These are phyloP conservation scores for Seriola dumerili DNA, from an alignment of 2,113 vertebrate species.

Conservation along the genomic window DNA sequence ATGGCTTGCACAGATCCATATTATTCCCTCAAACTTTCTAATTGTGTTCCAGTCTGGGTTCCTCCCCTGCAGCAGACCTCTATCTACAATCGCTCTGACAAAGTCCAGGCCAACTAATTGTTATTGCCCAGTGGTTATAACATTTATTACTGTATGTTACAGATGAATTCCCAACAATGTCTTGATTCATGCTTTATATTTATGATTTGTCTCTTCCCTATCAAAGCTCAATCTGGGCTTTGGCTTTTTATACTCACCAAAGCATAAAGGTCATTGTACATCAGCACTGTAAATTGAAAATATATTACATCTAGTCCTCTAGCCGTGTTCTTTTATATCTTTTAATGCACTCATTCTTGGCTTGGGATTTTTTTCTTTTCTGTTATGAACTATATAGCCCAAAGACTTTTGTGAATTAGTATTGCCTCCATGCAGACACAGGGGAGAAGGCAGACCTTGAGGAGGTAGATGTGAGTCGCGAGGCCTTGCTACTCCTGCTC, in stretches of 20 bases:
- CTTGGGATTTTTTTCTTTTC: slow-evolving; percentile 2
- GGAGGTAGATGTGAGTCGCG: slow-evolving; percentile 23
- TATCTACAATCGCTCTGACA: slow-evolving; percentile 6
- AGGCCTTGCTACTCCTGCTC: slow-evolving; percentile 40
- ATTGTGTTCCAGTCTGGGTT: slow-evolving; percentile 49
- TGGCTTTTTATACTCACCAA: background rate
- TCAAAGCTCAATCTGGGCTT: background rate
- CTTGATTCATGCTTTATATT: background rate
- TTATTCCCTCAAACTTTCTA: slow-evolving; percentile 57
- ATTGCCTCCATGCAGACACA: slow-evolving; percentile 12
- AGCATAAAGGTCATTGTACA: slow-evolving; percentile 1
- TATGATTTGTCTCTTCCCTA: background rate
- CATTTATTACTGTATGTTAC: background rate
- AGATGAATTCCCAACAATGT: background rate
- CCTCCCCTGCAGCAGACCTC: slow-evolving; percentile 27
- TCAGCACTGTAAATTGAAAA: slow-evolving; percentile 15
- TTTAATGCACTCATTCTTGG: background rate
- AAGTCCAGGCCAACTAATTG: background rate
- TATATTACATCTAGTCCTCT: background rate
- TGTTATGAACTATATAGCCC: background rate
- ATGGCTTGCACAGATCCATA: slow-evolving; percentile 61
- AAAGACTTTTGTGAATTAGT: slow-evolving; percentile 51
- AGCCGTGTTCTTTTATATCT: background rate
- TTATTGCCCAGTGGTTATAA: background rate
- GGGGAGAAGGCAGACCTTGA: slow-evolving; percentile 41